phyloP scores from a whole-genome alignment of 2,113 vertebrate genomes.

The Chlamydotis undulata region DNA sequence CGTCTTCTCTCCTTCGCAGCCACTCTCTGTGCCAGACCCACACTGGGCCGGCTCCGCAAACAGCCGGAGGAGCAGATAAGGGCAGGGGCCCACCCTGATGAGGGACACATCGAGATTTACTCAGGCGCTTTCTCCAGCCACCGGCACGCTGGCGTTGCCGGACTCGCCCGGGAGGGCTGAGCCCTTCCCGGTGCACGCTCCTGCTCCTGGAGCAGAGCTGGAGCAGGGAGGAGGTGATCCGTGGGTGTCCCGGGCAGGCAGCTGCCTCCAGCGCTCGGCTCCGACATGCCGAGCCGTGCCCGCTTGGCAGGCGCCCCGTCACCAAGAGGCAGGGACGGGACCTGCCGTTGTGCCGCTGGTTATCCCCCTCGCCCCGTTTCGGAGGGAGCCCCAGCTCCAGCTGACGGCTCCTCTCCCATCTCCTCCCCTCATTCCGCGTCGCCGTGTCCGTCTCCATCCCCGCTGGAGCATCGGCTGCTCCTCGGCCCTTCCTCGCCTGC shows the following conservation, averaged over 20 bases:
- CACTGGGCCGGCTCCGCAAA: slow-evolving; percentile 27
- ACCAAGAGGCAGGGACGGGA: neutral
- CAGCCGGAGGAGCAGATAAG: neutral
- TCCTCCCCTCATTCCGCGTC: neutral
- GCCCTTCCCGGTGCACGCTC: neutral
- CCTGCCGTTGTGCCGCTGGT: neutral
- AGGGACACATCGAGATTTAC: neutral
- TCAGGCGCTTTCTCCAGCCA: neutral
- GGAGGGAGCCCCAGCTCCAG: neutral
- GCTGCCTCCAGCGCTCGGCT: neutral
- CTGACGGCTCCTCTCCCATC: neutral
- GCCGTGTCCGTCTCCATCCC: accelerated
- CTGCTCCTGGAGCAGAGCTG: neutral
- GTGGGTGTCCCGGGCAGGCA: neutral
- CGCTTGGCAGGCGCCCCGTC: neutral
- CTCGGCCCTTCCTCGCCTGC: neutral
- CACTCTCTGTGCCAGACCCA: neutral
- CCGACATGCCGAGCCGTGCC: neutral
- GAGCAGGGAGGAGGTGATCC: neutral
- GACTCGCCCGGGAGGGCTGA: neutral
- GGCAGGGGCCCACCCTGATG: neutral
- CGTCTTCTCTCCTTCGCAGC: neutral
- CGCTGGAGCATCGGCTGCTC: neutral
- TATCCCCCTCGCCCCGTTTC: neutral
- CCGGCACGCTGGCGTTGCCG: neutral